Conservation (phyloP, 1,140 invertebrate genomes). For the Drosophila baimaii region DNA sequence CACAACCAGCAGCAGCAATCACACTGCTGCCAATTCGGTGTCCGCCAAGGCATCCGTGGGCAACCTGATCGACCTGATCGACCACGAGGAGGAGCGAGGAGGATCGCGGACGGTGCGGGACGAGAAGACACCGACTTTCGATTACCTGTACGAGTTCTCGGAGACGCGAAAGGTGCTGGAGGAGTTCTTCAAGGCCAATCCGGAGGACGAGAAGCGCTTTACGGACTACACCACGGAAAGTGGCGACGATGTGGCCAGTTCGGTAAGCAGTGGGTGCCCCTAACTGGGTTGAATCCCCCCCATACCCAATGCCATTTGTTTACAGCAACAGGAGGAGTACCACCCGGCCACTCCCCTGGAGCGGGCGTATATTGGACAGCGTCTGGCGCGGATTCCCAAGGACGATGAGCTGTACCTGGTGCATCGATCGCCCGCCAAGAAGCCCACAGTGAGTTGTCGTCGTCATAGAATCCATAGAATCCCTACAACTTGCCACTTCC, state of each 20-base stretch:
- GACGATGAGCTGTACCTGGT: conserved; percentile 81
- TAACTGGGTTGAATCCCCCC: too few species aligned
- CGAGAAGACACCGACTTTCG: conserved; percentile 87
- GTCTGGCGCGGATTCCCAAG: conserved; percentile 82
- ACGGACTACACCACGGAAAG: conserved; percentile 77
- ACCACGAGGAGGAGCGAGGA: conserved; percentile 49
- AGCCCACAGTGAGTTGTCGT: conserved; percentile 63
- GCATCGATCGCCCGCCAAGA: conserved; percentile 74
- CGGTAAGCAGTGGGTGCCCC: too few species aligned
- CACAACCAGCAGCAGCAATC: conserved; percentile 32
- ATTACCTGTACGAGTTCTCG: conserved; percentile 95
- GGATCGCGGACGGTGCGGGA: neutral
- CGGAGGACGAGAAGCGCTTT: conserved; percentile 86
- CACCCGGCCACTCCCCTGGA: conserved; percentile 56
- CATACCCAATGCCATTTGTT: too few species aligned
- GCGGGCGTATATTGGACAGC: conserved; percentile 81
- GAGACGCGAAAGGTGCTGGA: conserved; percentile 95
- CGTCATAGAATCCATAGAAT: too few species aligned
- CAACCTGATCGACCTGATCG: conserved; percentile 71
- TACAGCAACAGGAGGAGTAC: conserved; percentile 52
- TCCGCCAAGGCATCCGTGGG: conserved; percentile 50
- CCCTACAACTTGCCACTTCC: neutral
- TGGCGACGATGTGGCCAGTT: conserved; percentile 78
- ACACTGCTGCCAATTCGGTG: conserved; percentile 42
- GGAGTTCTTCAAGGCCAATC: conserved; percentile 93